Evolutionary conservation across 2,797 vertebrate species (phyloP), one percentile per base, ranked within the genome.

Genomic region (Miichthys miiuy): DNA sequence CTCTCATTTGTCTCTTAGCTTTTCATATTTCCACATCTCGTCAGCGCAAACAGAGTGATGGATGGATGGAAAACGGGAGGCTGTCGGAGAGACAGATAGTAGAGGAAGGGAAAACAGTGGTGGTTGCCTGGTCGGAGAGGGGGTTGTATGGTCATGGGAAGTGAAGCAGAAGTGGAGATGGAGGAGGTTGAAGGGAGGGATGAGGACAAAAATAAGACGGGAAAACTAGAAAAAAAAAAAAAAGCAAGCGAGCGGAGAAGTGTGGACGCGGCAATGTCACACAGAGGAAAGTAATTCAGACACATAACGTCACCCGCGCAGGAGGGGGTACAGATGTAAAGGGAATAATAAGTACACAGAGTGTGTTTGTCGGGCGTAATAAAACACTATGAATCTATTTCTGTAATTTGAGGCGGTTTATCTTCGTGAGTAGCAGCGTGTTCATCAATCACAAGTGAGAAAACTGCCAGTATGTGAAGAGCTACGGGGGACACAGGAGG

Each of bases 121-220:
- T 64, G 77, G 87, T 21, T 75, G 69, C 60, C 54, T 47, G 61
- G 69, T 46, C 8, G n/a, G 62, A 30, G 73, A 34, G 66, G 48
- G 54, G 20, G 12, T 25, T 12, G 68, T 27, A 41, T n/a, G 85
- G 80, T 90, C 85, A 89, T 47, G 87, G 86, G 80, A 89, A 88
- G 89, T 89, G 91, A 89, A 85, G 89, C 87, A 91, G 89, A 91
- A 90, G 87, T 86, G 84, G 76, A 86, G 78, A 86, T 1, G 57
- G 85, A 85, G 81, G 76, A 87, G 91, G 84, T 74, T 77, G 81
- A 80, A 68, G 60, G 69, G 66, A 88, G 72, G 73, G 69, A 73
- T 72, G 60, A 58, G 80, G 79, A 84, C 72, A 64, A 79, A 81
- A 83, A 90, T 73, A 89, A 79, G 68, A 80, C 16, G 8, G 41